Base-by-base conservation (phyloP, 1,140 invertebrate species). In the Drosophila mayri region DNA sequence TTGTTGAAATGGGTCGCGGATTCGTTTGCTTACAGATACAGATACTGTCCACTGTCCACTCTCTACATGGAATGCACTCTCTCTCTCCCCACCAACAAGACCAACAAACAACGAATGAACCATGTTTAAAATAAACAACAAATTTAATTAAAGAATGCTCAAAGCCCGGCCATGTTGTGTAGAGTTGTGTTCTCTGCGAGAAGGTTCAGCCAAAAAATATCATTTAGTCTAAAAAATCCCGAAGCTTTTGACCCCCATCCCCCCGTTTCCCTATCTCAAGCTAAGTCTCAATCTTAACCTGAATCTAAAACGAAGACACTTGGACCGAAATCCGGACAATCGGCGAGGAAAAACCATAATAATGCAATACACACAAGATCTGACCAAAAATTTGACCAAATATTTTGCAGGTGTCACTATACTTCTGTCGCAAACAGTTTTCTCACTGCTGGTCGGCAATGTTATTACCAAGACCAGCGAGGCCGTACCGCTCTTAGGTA, bases 381-480 rank as follows among this genome's bases (percentile, higher is more conserved):
- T 61, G 49, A 72, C 67, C 52, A 65, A 79, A 64, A 84, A 74
- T 83, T 84, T 84, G 65, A 73, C 62, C n/a, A 74, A 81, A 66
- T 90, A 86, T 90, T 85, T 79, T 90, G 52, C 97, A 99, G 98
- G 98, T 96, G 97, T 99, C 93, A 99, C 98, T 94, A 99, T 99
- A 95, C 96, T 99, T 94, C 97, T 99, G 94, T 99, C 98, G 93
- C 96, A 99, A 95, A 99, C 98, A 94, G 98, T 99, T 94, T 99
- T 99, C 95, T 98, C 99, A 94, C 95, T 99, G 94, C 96, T 99
- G 95, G 96, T 99, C 94, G 97, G 96, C 93, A 95, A 98, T 95
- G 96, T 98, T 93, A 98, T 99, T 94, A 99, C 98, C 93, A 97
- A 98, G 94, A 98, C 98, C 93, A 99, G 98, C 93, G 98, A 99